Base-by-base conservation (phyloP, 2,888 invertebrate species). In the Drosophila paranaensis region DNA sequence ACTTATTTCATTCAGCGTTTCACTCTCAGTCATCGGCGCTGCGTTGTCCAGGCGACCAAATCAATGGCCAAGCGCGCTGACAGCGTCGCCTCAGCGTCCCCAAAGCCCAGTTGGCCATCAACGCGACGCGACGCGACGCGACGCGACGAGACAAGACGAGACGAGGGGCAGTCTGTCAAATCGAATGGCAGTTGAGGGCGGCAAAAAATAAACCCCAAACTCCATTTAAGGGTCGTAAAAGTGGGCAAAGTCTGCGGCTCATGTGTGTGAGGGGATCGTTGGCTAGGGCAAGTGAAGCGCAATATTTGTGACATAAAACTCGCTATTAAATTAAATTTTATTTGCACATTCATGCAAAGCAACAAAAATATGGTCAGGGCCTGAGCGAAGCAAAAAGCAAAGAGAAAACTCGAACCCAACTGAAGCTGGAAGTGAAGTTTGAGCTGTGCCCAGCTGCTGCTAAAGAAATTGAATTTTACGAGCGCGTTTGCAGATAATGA, bases 321-420 rank as follows among this genome's bases (percentile, higher is more conserved):
- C 65, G 88, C 81, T 79, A 82, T 88, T 89, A 89, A 87, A 90
- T 90, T 83, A 78, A 87, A 90, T 88, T 88, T 86, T 90, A 88
- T 90, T 87, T 84, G 84, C 87, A 83, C 87, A 90, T 90, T 83
- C 71, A 81, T 86, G 81, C 79, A 88, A 81, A 83, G 77, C 79
- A 62, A 63, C 68, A 54, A 50, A 54, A 64, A 70, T 65, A 74
- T 66, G 48, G 14, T 37, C 42, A 33, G 30, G 40, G 42, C 53
- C 53, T 33, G 56, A 57, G 40, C 48, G 56, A 55, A 54, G 43
- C 14, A 25, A 9, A 58, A 10, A 16, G 25, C 35, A 55, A 16
- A 45, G 60, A 66, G 30, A 55, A 20, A 37, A 45, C 53, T 39
- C 30, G 55, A 13, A 16, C 25, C 25, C 25, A 37, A 60, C 8